Evolutionary conservation across 1,140 invertebrate species (phyloP), one percentile per base, ranked within the genome.

Genomic region (Tetramorium alpestre): DNA sequence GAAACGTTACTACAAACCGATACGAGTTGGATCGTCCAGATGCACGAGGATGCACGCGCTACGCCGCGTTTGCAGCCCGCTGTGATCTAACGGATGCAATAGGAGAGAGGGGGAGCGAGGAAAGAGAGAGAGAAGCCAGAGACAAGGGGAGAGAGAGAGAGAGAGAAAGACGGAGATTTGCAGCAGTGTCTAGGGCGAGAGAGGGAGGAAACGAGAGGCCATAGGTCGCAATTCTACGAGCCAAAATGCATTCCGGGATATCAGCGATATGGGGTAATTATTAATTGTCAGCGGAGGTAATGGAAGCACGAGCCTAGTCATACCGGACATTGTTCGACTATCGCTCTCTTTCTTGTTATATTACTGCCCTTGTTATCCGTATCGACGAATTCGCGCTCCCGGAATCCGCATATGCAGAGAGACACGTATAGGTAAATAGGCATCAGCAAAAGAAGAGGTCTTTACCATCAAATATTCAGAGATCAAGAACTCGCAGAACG

Each of bases 261-360:
- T 93, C 91, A 89, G 86, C 91, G 90, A 93, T 93, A 91, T 70
- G 64, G 85, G 91, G 85, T 93, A 93, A 93, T 94, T 94, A 94
- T 94, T 94, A 93, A 93, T 93, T 91, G 93, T 93, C 91, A 84
- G 80, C 75, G 69, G 51, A 77, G 85, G 85, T 93, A 93, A 94
- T 93, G 92, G 70, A 80, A 91, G 78, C 80, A 80, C 67, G 22
- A 47, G 22, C 38, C n/a, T 22, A 25, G 11, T 73, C 58, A 58
- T 62, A 54, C 41, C 49, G 41, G 80, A 49, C 58, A 47, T 58
- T 49, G 41, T 56, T 22, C 25, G 33, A 8, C n/a, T 67, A 41
- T 78, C 7, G 54, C 80, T 69, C 47, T 89, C 62, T 75, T 86
- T 72, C 54, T 62, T 25, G 25, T 41, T 51, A 54, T 54, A 16